Percentiles rank a stretch among this genome's conserved stretches.
Evolutionary conservation across 2,113 vertebrate species (phyloP).

Genomic region (Calypte anna): DNA sequence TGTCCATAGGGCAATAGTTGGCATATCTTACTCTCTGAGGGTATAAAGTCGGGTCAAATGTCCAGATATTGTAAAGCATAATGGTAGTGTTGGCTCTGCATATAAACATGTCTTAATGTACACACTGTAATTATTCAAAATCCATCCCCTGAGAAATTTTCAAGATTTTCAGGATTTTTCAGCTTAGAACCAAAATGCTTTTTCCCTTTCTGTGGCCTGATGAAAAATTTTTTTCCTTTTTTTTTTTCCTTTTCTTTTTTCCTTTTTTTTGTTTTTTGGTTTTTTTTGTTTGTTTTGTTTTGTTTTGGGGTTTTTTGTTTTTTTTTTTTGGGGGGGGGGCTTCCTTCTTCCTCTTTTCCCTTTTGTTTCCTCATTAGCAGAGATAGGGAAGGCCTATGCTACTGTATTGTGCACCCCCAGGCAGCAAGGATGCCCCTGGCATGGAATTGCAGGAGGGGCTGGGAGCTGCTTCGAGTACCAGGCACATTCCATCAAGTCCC

Average conservation of each 20-base stretch:
- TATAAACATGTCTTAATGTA: neutral
- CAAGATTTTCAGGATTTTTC: neutral
- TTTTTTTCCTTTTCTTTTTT: too few relatives aligned
- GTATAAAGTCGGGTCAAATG: neutral
- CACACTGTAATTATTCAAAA: neutral
- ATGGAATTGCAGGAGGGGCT: neutral
- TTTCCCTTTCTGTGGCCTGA: neutral
- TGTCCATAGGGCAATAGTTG: neutral
- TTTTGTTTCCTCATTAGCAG: neutral
- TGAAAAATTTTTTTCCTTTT: neutral
- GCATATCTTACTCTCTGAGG: neutral
- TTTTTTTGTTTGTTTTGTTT: too few relatives aligned
- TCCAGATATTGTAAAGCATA: neutral
- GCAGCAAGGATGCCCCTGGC: neutral
- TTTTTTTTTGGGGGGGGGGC: too few relatives aligned
- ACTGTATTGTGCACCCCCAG: neutral
- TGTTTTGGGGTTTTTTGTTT: too few relatives aligned
- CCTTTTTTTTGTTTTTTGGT: too few relatives aligned
- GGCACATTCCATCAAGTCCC: constrained; percentile 30
- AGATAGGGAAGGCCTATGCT: neutral
- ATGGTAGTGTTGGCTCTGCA: neutral
- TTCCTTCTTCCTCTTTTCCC: neutral
- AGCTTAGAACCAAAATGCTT: neutral
- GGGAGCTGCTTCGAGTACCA: neutral
- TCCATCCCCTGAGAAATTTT: neutral